Base-by-base conservation (phyloP, 2,797 vertebrate species). In the Tinamus major region DNA sequence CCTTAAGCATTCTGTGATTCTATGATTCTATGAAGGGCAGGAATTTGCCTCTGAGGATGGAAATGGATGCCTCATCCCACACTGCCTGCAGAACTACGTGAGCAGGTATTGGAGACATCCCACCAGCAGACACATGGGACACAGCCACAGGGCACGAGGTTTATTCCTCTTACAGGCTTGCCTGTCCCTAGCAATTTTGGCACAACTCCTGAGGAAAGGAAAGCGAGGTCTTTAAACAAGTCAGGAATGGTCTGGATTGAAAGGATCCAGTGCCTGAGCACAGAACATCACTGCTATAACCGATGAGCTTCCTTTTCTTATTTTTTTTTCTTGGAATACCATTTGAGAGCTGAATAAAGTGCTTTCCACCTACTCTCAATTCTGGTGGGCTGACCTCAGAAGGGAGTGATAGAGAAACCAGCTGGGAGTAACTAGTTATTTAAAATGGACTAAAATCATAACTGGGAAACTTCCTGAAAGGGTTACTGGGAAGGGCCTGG, bases 301-400 rank as follows among this genome's bases (percentile, higher is more conserved):
- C 81, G 67, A 29, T 39, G 56, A 91, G 51, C 67, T 96, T 93
- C 83, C 74, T 84, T 84, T 35, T 42, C 15, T 18, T 44, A 18
- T 67, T 79, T 84, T 51, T 51, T 51, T 67, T 76, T 81, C 92
- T 84, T 74, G 80, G 90, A 90, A 94, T 20, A 78, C 39, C 63
- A 88, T 92, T 85, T 95, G 87, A 89, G 56, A 68, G 49, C 58
- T 53, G 27, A 89, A 64, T 21, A n/a, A 75, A 79, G 35, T 6
- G 29, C 77, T 87, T 94, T 87, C 81, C 68, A 89, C 69, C 71
- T 72, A 68, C 67, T 89, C 87, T 92, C 68, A 65, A 53, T 75
- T 86, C 62, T 92, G 89, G 91, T 70, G 74, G 89, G 71, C 80
- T 95, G 92, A 94, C 80, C 89, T 87, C 76, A 87, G 91, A 70